phyloP scores from a whole-genome alignment of 2,113 vertebrate genomes.

The Ondatra zibethicus region DNA sequence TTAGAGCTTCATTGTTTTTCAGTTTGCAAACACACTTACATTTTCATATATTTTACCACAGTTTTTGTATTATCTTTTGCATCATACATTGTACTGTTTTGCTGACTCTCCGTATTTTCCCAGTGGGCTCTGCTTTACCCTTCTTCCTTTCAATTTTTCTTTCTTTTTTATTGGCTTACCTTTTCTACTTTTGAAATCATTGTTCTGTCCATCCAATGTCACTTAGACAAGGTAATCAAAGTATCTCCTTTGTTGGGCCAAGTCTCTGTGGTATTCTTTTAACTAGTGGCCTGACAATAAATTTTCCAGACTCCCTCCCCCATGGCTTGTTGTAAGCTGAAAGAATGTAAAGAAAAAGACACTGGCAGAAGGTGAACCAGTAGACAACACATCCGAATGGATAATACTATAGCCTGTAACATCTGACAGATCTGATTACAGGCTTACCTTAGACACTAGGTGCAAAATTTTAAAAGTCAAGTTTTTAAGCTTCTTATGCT shows the following conservation, averaged over 20 bases:
- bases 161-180: background rate
- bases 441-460: background rate
- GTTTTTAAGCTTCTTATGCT: background rate
- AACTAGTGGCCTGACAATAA: conserved; percentile 56
- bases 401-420: background rate
- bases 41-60: background rate
- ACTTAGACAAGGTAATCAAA: conserved; percentile 58
- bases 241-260: conserved; percentile 64
- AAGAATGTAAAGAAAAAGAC: background rate
- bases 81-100: background rate
- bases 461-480: background rate
- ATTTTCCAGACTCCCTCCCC: conserved; percentile 39
- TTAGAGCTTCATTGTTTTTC: background rate
- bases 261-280: conserved; percentile 67
- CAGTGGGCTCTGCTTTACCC: background rate
- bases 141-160: background rate
- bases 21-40: background rate
- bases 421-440: background rate
- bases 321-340: conserved; percentile 60
- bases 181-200: conserved; percentile 2
- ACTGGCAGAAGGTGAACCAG: background rate
- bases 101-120: background rate
- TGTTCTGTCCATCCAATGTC: background rate
- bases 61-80: background rate
- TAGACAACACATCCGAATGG: background rate